Evolutionary conservation across 2,797 vertebrate species (phyloP).

Genomic region (Bovichtus diacanthus): DNA sequence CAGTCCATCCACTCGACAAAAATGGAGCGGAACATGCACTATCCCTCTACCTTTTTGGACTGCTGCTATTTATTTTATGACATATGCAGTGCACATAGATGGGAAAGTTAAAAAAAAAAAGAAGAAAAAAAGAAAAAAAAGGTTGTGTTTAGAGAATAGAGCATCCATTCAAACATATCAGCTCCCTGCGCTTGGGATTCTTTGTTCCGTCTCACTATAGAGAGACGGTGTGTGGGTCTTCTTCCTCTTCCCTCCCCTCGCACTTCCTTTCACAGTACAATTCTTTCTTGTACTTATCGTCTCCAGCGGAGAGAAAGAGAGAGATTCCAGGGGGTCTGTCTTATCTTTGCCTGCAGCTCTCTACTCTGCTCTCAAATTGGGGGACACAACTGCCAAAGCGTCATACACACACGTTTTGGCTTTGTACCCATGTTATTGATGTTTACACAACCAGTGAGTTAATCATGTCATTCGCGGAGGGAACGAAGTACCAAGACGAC

Average conservation of each 20-base stretch:
- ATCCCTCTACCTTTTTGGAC: conserved; percentile 8
- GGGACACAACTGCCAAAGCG: conserved; percentile 36
- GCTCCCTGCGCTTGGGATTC: neutral
- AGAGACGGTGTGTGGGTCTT: conserved; percentile 13
- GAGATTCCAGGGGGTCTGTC: conserved; percentile 32
- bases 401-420: conserved; percentile 12
- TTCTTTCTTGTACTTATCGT: conserved; percentile 30
- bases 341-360: conserved; percentile 57
- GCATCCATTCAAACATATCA: neutral
- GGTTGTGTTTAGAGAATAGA: neutral
- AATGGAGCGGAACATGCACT: neutral
- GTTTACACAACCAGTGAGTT: neutral
- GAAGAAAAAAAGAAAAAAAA: too few relatives aligned
- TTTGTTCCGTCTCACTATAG: neutral
- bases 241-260: conserved; percentile 1
- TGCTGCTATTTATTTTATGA: conserved; percentile 6
- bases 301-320: conserved; percentile 32
- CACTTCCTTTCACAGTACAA: conserved; percentile 20
- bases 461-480: neutral
- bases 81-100: neutral
- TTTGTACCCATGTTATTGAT: conserved; percentile 4
- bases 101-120: neutral
- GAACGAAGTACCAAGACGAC: neutral
- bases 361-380: conserved; percentile 37
- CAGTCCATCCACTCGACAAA: conserved; percentile 16